Conservation (phyloP, 2,888 invertebrate genomes). For the Dicroscelio sp. region DNA sequence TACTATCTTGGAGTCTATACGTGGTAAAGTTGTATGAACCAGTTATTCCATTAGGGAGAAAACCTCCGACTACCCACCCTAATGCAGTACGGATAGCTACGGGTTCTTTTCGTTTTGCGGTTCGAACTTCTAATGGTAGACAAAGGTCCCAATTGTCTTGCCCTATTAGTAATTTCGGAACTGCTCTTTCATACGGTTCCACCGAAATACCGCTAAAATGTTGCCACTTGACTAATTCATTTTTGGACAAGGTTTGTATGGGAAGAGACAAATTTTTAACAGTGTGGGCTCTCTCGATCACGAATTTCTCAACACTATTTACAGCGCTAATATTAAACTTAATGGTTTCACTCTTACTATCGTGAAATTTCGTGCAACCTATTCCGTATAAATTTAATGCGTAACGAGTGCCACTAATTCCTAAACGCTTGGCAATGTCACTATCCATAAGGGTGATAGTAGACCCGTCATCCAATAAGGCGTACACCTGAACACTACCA, state of each 20-base stretch:
- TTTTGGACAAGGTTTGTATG: background rate
- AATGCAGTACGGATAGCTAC: too few relatives aligned
- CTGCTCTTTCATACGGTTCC: background rate
- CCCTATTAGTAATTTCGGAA: background rate
- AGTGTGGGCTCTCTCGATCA: background rate
- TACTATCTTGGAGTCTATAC: too few relatives aligned
- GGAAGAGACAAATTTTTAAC: background rate
- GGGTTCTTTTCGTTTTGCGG: too few relatives aligned
- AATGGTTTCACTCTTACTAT: background rate
- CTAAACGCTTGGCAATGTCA: background rate
- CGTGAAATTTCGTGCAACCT: background rate
- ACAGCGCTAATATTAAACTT: too few relatives aligned
- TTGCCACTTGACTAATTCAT: background rate
- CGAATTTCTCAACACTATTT: too few relatives aligned
- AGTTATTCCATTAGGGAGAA: too few relatives aligned
- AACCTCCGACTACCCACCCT: too few relatives aligned
- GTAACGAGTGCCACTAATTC: background rate
- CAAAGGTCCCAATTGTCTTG: background rate
- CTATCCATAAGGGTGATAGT: background rate
- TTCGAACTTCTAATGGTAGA: background rate
- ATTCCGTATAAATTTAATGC: background rate
- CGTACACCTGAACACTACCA: background rate
- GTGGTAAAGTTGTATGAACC: too few relatives aligned
- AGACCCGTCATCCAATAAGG: constrained; percentile 2
- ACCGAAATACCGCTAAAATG: background rate